phyloP scores from a whole-genome alignment of 2,888 invertebrate genomes.

The Heliconius sara region DNA sequence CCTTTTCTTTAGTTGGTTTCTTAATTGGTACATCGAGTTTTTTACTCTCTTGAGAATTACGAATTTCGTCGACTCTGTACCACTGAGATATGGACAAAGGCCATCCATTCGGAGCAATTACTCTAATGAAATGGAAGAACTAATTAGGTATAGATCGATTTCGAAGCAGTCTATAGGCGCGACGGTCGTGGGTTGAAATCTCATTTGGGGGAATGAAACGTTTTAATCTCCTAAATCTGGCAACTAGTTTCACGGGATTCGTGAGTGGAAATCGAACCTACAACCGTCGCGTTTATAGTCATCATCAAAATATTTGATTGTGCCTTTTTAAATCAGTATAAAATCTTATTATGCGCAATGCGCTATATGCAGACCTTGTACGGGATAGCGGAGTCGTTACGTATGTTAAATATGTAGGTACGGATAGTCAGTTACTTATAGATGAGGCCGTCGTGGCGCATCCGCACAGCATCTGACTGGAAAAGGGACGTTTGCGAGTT shows the following conservation, averaged over 20 bases:
- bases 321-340: not conserved
- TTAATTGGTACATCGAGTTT: constrained; percentile 56
- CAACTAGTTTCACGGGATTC: no score
- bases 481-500: not conserved
- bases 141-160: not conserved
- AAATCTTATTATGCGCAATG: constrained; percentile 2
- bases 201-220: not conserved
- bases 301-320: not conserved
- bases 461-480: not conserved
- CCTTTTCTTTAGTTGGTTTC: constrained; percentile 53
- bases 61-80: constrained; percentile 67
- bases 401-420: not conserved
- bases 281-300: not conserved
- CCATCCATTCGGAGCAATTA: constrained; percentile 70
- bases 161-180: not conserved
- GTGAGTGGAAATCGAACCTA: not conserved
- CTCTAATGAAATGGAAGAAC: constrained; percentile 53
- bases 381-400: not conserved
- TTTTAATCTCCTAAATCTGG: not conserved
- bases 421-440: not conserved
- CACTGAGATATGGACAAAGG: constrained; percentile 69
- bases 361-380: constrained; percentile 21
- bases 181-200: not conserved
- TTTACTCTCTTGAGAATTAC: constrained; percentile 57
- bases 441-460: not conserved